Percentiles rank a stretch among this genome's conserved stretches.
Evolutionary conservation across 2,113 vertebrate genomes (phyloP).

Genomic region (Albula goreensis): DNA sequence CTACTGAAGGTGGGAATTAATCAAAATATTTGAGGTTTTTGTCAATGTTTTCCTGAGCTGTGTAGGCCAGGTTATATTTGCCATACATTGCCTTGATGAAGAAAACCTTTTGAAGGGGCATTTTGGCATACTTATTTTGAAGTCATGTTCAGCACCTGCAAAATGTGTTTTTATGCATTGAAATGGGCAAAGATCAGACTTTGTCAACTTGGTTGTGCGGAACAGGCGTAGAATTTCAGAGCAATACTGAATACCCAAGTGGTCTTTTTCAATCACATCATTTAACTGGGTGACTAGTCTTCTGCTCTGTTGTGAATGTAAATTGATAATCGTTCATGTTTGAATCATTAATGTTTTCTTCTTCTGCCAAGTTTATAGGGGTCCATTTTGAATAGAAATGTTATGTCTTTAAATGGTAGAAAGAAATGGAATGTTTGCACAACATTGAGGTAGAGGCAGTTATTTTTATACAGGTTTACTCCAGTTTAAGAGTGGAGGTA

Average conservation of each 20-base stretch:
- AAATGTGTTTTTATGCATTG: background rate
- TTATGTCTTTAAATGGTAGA: conserved; percentile 13
- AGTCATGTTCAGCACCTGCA: background rate
- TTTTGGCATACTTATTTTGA: background rate
- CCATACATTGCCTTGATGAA: background rate
- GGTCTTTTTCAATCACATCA: background rate
- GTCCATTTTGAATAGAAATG: background rate
- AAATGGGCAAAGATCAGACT: background rate
- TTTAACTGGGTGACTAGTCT: background rate
- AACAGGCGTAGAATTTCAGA: background rate
- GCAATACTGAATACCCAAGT: background rate
- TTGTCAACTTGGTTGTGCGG: background rate
- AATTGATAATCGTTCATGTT: background rate
- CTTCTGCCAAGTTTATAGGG: conserved; percentile 1
- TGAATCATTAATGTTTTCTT: background rate
- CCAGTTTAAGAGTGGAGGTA: background rate
- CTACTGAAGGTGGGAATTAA: background rate
- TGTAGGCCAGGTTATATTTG: background rate
- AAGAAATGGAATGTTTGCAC: conserved; percentile 15
- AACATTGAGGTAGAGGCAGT: background rate
- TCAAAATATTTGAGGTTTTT: background rate
- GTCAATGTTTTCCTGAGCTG: background rate
- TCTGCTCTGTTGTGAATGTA: conserved; percentile 7
- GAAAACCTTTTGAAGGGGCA: background rate
- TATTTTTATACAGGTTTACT: background rate